Evolutionary conservation across 2,888 invertebrate species (phyloP).

Genomic region (Pherbina coryleti): DNA sequence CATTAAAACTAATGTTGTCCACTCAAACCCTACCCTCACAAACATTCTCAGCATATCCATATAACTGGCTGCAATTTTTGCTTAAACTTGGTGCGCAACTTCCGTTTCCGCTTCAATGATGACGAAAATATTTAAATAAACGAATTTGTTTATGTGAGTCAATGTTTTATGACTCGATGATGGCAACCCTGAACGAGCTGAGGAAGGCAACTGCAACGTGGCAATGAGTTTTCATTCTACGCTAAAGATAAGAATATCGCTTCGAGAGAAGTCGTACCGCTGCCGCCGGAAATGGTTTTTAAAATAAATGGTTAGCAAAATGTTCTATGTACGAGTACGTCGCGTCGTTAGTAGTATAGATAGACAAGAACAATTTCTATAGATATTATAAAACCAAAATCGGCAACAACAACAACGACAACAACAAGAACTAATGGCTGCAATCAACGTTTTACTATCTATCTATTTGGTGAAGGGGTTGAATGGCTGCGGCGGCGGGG

Average conservation of each 20-base stretch:
- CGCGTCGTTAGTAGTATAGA: constrained; percentile 25
- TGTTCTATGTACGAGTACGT: constrained; percentile 16
- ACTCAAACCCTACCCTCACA: no score
- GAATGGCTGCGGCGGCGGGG: constrained; percentile 27
- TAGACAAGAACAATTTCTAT: constrained; percentile 29
- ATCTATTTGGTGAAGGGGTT: constrained; percentile 28
- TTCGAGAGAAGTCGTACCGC: constrained; percentile 8
- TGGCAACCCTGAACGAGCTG: not conserved
- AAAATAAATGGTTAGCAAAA: constrained; percentile 29
- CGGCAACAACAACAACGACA: constrained; percentile 34
- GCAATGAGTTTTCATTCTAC: constrained; percentile 65
- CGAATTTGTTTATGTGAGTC: not conserved
- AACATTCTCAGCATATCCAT: no score
- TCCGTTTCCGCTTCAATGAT: constrained; percentile 31
- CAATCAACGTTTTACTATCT: constrained; percentile 53
- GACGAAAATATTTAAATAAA: constrained; percentile 28
- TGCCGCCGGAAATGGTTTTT: constrained; percentile 25
- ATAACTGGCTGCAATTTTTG: not conserved
- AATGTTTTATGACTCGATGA: constrained; percentile 47
- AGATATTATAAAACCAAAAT: constrained; percentile 19
- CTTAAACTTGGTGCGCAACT: constrained; percentile 31
- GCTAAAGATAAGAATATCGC: constrained; percentile 56
- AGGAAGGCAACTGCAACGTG: constrained; percentile 50
- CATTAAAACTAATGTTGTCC: no score
- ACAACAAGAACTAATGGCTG: constrained; percentile 44